Percentiles rank a stretch among this genome's conserved stretches.
These are phyloP conservation scores for Zelleria hepariella DNA, from an alignment of 2,888 invertebrate genomes.

Conservation along the genomic window DNA sequence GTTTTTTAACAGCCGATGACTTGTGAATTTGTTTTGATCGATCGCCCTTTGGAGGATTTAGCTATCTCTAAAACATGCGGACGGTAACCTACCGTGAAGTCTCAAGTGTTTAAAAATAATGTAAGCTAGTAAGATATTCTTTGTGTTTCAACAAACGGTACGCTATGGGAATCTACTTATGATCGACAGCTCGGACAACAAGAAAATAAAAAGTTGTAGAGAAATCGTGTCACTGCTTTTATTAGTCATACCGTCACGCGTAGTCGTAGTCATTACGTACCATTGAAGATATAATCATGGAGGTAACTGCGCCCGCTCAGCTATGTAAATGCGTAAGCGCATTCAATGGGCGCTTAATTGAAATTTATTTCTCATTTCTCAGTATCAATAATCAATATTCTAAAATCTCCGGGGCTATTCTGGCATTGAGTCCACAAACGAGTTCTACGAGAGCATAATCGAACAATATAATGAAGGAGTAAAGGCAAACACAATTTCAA, in stretches of 20 bases:
- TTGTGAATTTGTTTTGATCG: conserved; percentile 71
- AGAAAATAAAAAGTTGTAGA: conserved; percentile 31
- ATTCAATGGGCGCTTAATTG: conserved; percentile 65
- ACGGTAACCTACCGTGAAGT: conserved; percentile 36
- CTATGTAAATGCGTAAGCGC: conserved; percentile 28
- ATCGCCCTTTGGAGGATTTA: conserved; percentile 40
- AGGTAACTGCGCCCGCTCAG: conserved; percentile 44
- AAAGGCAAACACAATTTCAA: conserved; percentile 71
- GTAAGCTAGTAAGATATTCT: not conserved
- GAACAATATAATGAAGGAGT: conserved; percentile 72
- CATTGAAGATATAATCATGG: conserved; percentile 55
- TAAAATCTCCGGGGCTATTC: conserved; percentile 63
- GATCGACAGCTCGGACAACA: not conserved
- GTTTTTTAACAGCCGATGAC: conserved; percentile 67
- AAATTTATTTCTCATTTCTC: conserved; percentile 71
- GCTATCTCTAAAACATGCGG: conserved; percentile 33
- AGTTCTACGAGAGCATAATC: conserved; percentile 63
- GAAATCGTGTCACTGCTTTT: conserved; percentile 36
- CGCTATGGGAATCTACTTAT: not conserved
- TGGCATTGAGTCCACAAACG: conserved; percentile 62
- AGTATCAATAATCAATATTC: conserved; percentile 72
- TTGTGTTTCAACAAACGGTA: not conserved
- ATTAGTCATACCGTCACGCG: conserved; percentile 31
- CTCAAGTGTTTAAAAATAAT: conserved; percentile 15
- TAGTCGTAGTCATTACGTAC: conserved; percentile 24